These are phyloP conservation scores for Geococcyx californianus DNA, from an alignment of 2,113 vertebrate genomes.

Conservation along the genomic window DNA sequence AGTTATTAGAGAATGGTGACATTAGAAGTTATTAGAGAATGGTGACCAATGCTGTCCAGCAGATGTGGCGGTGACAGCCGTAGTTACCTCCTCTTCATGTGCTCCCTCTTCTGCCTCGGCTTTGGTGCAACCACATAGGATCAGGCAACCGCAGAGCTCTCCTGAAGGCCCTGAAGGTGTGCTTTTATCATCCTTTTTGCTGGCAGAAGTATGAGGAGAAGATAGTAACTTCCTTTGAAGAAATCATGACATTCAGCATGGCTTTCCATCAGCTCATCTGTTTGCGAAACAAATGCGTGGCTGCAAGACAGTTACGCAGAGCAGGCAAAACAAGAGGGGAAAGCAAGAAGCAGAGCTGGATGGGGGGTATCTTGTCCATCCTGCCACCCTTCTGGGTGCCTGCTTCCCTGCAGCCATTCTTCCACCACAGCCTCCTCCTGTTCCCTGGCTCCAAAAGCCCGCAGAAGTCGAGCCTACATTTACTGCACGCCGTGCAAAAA, in stretches of 20 bases:
- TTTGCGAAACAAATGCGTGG: rapidly evolving
- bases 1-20: neutral
- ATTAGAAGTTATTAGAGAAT: neutral
- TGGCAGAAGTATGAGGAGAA: neutral
- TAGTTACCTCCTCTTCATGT: neutral
- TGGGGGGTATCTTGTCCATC: rapidly evolving
- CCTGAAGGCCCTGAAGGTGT: neutral
- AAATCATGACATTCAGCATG: neutral
- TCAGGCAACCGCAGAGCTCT: neutral
- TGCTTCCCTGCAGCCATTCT: neutral
- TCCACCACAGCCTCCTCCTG: neutral
- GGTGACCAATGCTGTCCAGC: neutral
- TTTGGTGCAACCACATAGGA: neutral
- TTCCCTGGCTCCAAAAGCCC: neutral
- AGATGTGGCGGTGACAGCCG: neutral
- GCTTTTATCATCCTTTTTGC: neutral
- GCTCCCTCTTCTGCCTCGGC: neutral
- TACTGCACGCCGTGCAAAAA: neutral
- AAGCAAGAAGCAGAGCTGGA: neutral
- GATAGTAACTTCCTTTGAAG: neutral
- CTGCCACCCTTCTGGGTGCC: neutral
- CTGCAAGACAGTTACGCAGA: neutral
- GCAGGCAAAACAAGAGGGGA: rapidly evolving
- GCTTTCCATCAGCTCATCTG: neutral
- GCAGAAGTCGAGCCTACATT: slow-evolving; percentile 20